phyloP scores from a whole-genome alignment of 2,113 vertebrate genomes.

The Dendropsophus ebraccatus region DNA sequence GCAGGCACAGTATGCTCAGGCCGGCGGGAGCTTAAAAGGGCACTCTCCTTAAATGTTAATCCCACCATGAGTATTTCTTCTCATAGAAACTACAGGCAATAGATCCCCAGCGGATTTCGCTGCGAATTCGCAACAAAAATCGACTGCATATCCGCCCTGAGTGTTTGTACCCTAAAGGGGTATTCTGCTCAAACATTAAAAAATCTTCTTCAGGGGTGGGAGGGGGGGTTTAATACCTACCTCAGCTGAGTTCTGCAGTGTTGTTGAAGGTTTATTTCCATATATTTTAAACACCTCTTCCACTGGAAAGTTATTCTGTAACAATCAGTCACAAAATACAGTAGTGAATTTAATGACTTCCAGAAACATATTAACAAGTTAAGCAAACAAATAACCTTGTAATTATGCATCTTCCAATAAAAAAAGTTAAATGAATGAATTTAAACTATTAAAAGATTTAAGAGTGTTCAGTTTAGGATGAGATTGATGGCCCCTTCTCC shows the following conservation, averaged over 20 bases:
- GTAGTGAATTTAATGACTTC: background rate
- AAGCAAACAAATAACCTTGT: background rate
- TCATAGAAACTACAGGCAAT: no score
- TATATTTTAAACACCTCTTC: slow-evolving; percentile 85
- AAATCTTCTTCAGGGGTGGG: background rate
- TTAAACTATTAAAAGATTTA: background rate
- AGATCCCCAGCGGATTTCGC: no score
- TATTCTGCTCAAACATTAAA: no score
- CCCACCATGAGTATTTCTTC: no score
- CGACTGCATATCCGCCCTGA: no score
- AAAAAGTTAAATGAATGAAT: background rate
- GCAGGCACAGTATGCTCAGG: no score
- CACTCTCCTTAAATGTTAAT: no score
- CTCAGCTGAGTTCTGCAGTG: slow-evolving; percentile 65
- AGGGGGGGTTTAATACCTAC: slow-evolving; percentile 55
- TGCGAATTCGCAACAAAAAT: no score
- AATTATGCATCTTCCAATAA: background rate
- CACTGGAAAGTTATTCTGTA: slow-evolving; percentile 80
- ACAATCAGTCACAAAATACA: slow-evolving; percentile 47
- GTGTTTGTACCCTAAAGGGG: no score
- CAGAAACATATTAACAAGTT: background rate
- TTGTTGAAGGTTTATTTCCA: slow-evolving; percentile 70
- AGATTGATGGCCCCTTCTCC: no score
- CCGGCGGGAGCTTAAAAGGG: no score
- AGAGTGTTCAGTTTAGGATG: no score